Evolutionary conservation across 2,888 invertebrate genomes (phyloP), one percentile per base, ranked within the genome.

Genomic region (Terebella lapidaria): DNA sequence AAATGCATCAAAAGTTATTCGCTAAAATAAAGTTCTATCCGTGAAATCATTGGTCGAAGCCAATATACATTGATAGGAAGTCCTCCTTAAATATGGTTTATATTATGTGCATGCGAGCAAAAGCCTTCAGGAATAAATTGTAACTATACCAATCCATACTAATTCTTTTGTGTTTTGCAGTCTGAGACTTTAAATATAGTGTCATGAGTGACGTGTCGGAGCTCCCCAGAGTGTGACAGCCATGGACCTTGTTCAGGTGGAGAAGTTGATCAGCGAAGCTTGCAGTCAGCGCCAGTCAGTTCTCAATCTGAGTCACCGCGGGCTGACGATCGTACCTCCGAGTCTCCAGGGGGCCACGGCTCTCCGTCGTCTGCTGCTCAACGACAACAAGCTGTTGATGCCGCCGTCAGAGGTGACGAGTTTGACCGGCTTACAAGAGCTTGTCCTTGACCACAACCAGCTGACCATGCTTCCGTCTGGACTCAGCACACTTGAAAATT

Each of bases 241-340:
- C 18, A 49, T 49, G 49, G 49, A 49, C 18, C 49, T 22, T n/a
- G 22, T 10, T n/a, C 5, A 49, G 24, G 15, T 53, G 28, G 53
- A 53, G 22, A 28, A 53, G 27, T 26, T 28, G 15, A 28, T 53
- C 29, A 26, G 15, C 15, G 22, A 5, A 18, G 53, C 28, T 5
- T 5, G 5, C 5, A 15, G 26, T 4, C 5, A 28, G 15, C 5
- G 53, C 15, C 27, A 27, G 10, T 27, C 10, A 10, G 22, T 22
- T 15, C 53, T 65, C 88, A 79, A 79, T 59, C 67, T 79, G 18
- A 78, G 78, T 60, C 75, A 78, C 57, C 67, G 78, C n/a, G 68
- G 71, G 28, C 66, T 79, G 51, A 70, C 72, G 2, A 72, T 78
- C 30, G 57, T 77, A 2, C 75, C 77, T 2, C 66, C 65, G 51